Base-by-base conservation (phyloP, 2,113 vertebrate species). In the Hymenochirus boettgeri region DNA sequence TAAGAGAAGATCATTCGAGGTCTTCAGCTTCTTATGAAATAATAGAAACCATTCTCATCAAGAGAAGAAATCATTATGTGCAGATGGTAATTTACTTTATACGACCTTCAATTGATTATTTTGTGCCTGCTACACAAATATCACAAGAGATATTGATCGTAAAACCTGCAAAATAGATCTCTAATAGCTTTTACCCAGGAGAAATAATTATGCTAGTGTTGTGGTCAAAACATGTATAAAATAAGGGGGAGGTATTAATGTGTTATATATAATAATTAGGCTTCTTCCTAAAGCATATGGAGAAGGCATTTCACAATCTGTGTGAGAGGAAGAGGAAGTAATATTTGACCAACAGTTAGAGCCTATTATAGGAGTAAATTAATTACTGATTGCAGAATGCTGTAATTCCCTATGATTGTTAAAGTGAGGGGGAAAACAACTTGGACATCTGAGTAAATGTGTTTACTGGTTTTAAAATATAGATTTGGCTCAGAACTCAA, bases 21-120 rank as follows among this genome's bases (percentile, higher is more conserved):
- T 72, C 74, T 73, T 67, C 56, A 23, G 64, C 74, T 84, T 58
- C 78, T 82, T 85, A 87, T 84, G 80, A 88, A 87, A 90, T 91
- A 91, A 90, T 91, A 91, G 89, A 90, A 85, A 87, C 82, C 77
- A 77, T 86, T 90, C 87, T 90, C 89, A 90, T 90, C 70, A 73
- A 75, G 86, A 87, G 87, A 87, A 87, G 88, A 84, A 91, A 91
- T 92, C 90, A 89, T 90, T 91, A 89, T 82, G 80, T 79, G 79
- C 86, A 82, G 83, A 87, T 84, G 86, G 85, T 91, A 93, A 93
- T 92, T 92, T 93, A 90, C 86, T 92, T 90, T 90, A 85, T 88
- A 82, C 86, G 90, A 92, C 90, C 91, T 88, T 78, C 82, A 88
- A 92, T 93, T 88, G 91, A 92, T 92, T 91, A 89, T 87, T 84